A percentile compares a stretch with the other conserved stretches of the same genome.
Conservation (phyloP, 2,888 invertebrate species). For the Micoletzkya japonica region DNA sequence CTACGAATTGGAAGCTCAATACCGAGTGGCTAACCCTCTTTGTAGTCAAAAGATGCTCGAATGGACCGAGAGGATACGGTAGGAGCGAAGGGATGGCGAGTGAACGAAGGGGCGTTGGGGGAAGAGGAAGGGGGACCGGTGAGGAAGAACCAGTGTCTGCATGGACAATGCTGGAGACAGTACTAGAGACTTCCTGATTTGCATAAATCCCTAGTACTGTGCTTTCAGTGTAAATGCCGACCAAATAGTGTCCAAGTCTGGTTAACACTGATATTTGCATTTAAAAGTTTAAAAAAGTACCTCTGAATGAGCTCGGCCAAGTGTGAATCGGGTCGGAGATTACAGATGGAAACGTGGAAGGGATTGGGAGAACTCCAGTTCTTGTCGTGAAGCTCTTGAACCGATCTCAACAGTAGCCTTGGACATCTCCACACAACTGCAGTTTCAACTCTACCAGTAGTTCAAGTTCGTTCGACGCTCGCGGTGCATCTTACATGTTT, state of each 20-base stretch:
- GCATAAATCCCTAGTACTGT: background rate
- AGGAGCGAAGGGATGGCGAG: constrained; percentile 4
- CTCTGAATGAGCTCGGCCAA: constrained; percentile 28
- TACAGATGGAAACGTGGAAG: constrained; percentile 28
- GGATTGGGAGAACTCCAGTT: constrained; percentile 32
- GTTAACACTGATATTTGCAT: no score
- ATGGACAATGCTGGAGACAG: no score
- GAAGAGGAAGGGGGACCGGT: constrained; percentile 5
- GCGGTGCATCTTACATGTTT: no score
- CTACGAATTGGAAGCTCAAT: background rate
- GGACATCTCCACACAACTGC: no score
- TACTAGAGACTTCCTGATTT: background rate
- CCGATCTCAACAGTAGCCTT: constrained; percentile 24
- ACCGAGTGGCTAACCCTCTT: background rate
- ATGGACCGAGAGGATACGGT: constrained; percentile 3
- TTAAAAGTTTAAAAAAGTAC: constrained; percentile 2
- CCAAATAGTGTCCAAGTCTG: no score
- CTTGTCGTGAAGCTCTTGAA: constrained; percentile 29
- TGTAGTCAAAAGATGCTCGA: no score
- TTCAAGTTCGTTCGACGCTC: no score
- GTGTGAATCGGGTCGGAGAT: constrained; percentile 28
- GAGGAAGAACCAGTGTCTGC: background rate
- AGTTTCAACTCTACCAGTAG: no score
- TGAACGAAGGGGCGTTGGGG: constrained; percentile 1
- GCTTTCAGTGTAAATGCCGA: background rate